Conservation (phyloP, 2,888 invertebrate species). For the Pristionchus mayeri region DNA sequence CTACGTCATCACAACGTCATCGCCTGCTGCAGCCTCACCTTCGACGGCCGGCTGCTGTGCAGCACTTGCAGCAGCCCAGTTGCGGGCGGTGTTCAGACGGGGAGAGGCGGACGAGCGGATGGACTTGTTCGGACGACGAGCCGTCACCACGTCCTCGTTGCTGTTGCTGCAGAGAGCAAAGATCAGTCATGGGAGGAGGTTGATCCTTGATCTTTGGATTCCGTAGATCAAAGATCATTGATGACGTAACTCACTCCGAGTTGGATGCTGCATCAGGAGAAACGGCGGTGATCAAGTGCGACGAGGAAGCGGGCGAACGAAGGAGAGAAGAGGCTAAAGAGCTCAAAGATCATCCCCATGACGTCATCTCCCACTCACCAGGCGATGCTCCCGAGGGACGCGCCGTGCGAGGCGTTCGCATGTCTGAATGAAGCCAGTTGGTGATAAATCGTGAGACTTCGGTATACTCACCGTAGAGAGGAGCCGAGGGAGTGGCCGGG, state of each 20-base stretch:
- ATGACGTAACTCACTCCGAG: background rate
- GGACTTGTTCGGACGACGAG: background rate
- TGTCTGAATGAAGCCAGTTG: background rate
- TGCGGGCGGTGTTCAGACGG: background rate
- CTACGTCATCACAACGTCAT: background rate
- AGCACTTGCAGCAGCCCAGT: constrained; percentile 6
- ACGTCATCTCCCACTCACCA: constrained; percentile 18
- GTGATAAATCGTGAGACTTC: background rate
- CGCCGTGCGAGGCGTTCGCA: constrained; percentile 32
- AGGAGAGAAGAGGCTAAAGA: constrained; percentile 21
- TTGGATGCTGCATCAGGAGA: constrained; percentile 25
- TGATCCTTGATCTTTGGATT: no score
- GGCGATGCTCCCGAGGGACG: background rate
- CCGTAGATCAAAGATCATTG: no score
- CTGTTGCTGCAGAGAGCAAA: constrained; percentile 2
- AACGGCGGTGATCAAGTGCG: background rate
- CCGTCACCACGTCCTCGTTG: constrained; percentile 18
- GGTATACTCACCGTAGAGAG: background rate
- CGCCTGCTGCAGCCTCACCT: background rate
- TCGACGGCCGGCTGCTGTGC: background rate
- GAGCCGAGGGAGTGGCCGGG: background rate
- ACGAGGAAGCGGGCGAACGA: background rate
- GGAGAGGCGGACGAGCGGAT: background rate
- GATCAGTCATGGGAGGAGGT: no score
- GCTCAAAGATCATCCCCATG: no score